Evolutionary conservation across 2,888 invertebrate genomes (phyloP).

Genomic region (Maniola hyperantus): DNA sequence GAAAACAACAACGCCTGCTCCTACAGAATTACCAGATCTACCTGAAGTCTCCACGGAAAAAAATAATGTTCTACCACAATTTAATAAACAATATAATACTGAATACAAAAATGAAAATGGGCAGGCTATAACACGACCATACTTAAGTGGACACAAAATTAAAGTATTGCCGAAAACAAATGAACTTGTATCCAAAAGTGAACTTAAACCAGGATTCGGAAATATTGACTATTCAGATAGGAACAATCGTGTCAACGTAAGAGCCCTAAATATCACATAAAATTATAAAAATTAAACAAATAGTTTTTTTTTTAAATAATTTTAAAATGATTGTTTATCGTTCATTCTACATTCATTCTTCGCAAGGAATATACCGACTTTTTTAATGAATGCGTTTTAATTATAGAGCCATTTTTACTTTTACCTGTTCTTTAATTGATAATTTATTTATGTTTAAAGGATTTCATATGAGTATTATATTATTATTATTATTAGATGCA

Average conservation of each 20-base stretch:
- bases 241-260: neutral
- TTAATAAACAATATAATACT: neutral
- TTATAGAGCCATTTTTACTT: too few species aligned
- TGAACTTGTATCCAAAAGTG: constrained; percentile 9
- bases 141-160: constrained; percentile 25
- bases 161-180: constrained; percentile 10
- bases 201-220: neutral
- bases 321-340: too few species aligned
- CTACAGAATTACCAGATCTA: neutral
- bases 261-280: neutral
- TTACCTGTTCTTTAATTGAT: too few species aligned
- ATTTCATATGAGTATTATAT: neutral
- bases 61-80: constrained; percentile 23
- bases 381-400: too few species aligned
- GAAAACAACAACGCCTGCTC: neutral
- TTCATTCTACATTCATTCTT: too few species aligned
- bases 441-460: too few species aligned
- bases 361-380: too few species aligned
- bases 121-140: neutral
- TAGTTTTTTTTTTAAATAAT: too few species aligned
- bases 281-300: too few species aligned
- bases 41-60: neutral
- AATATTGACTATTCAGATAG: neutral
- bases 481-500: neutral
- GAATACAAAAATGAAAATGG: neutral